Evolutionary conservation across 2,888 invertebrate genomes (phyloP).

Genomic region (Byasa hedistus): DNA sequence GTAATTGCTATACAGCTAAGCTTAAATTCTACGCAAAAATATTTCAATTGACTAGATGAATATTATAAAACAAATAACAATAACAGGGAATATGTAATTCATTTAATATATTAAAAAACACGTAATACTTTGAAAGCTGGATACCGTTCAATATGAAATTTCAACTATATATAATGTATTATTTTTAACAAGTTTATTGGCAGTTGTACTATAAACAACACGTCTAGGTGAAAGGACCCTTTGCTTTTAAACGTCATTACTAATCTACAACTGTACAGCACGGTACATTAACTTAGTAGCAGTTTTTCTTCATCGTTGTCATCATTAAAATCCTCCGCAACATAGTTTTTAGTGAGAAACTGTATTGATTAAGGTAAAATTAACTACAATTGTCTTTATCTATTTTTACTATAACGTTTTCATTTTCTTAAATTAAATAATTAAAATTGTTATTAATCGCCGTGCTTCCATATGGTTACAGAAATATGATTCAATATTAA

Average conservation of each 20-base stretch:
- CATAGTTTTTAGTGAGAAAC: neutral
- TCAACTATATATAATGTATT: neutral
- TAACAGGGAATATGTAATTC: no score
- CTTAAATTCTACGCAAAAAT: no score
- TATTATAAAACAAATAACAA: no score
- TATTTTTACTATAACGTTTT: neutral
- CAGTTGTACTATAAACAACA: neutral
- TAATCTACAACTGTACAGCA: neutral
- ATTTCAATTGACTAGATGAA: no score
- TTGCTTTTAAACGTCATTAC: neutral
- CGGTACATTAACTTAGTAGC: neutral
- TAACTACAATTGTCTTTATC: no score
- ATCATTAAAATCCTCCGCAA: neutral
- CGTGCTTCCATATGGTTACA: slow-evolving; percentile 16
- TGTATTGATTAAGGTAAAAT: slow-evolving; percentile 2
- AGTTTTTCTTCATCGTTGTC: neutral
- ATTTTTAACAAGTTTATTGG: neutral
- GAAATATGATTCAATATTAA: neutral
- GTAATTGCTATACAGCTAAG: no score
- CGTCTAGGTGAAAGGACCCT: neutral
- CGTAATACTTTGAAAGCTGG: neutral
- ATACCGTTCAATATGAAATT: neutral
- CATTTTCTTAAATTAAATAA: neutral
- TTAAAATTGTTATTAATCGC: neutral
- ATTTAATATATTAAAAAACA: no score